These are phyloP conservation scores for Coenonympha arcania DNA, from an alignment of 2,888 invertebrate genomes.

Conservation along the genomic window DNA sequence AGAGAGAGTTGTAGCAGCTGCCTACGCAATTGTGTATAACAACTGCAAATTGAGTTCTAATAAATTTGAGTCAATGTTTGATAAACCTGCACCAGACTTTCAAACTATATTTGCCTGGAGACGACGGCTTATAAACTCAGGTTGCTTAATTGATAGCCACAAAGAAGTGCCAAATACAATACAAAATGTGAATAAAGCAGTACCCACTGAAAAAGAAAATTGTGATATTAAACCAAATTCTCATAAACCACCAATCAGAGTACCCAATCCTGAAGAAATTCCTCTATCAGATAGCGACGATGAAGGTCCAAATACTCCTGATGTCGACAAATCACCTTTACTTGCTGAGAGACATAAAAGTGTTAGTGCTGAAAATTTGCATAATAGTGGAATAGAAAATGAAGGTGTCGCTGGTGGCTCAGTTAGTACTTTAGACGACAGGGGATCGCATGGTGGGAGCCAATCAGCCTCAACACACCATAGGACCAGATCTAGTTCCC, in stretches of 20 bases:
- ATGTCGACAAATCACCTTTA: conserved; percentile 28
- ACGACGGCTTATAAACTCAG: conserved; percentile 53
- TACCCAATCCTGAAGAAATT: conserved; percentile 64
- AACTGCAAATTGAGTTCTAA: conserved; percentile 63
- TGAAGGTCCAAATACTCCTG: conserved; percentile 33
- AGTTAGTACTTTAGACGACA: conserved; percentile 40
- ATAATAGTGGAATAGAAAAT: conserved; percentile 39
- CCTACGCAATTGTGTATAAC: conserved; percentile 60
- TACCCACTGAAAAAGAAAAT: conserved; percentile 12
- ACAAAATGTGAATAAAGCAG: conserved; percentile 12
- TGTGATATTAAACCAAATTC: conserved; percentile 26
- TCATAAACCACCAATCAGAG: conserved; percentile 33
- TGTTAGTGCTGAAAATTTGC: conserved; percentile 55
- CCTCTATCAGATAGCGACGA: conserved; percentile 53
- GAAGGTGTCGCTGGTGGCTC: conserved; percentile 38
- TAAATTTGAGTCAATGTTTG: conserved; percentile 56
- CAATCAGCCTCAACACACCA: conserved; percentile 43
- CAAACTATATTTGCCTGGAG: conserved; percentile 68
- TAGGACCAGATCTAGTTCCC: conserved; percentile 51
- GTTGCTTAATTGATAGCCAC: conserved; percentile 63
- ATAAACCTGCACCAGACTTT: conserved; percentile 68
- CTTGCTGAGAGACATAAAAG: conserved; percentile 38
- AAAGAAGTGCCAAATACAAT: conserved; percentile 30
- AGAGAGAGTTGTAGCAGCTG: conserved; percentile 60
- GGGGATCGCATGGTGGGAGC: conserved; percentile 40